phyloP scores from a whole-genome alignment of 2,113 vertebrate genomes.

The Charadrius vociferus region DNA sequence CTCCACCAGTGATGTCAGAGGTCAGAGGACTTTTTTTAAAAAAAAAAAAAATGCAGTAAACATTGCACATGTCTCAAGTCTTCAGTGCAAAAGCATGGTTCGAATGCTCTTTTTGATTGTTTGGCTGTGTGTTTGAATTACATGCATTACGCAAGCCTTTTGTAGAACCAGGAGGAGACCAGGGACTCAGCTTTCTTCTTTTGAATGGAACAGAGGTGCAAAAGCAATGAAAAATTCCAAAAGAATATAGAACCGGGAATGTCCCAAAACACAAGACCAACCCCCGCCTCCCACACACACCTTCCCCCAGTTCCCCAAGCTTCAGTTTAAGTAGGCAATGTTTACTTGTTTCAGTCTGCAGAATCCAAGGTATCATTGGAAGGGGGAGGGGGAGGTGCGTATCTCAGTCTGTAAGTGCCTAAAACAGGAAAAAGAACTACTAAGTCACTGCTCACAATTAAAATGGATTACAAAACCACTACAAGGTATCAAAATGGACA shows the following conservation, averaged over 20 bases:
- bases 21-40: constrained; percentile 68
- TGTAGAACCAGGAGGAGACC: constrained; percentile 72
- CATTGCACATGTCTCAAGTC: constrained; percentile 82
- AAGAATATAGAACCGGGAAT: constrained; percentile 65
- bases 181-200: constrained; percentile 73
- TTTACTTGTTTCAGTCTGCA: constrained; percentile 87
- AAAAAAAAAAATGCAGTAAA: constrained; percentile 78
- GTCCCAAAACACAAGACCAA: constrained; percentile 64
- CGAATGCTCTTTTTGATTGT: constrained; percentile 67
- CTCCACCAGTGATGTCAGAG: constrained; percentile 75
- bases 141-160: constrained; percentile 73
- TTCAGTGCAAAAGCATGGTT: constrained; percentile 81
- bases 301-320: constrained; percentile 69
- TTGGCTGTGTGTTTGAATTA: constrained; percentile 68
- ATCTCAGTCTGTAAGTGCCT: constrained; percentile 94
- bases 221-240: constrained; percentile 71
- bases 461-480: constrained; percentile 73
- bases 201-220: constrained; percentile 69
- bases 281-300: constrained; percentile 46
- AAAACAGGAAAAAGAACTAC: constrained; percentile 85
- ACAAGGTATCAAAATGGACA: constrained; percentile 68
- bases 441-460: constrained; percentile 79
- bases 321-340: constrained; percentile 78
- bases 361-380: constrained; percentile 88
- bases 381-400: constrained; percentile 87